Conservation (phyloP, 2,113 vertebrate species). For the Formicarius rufipectus region DNA sequence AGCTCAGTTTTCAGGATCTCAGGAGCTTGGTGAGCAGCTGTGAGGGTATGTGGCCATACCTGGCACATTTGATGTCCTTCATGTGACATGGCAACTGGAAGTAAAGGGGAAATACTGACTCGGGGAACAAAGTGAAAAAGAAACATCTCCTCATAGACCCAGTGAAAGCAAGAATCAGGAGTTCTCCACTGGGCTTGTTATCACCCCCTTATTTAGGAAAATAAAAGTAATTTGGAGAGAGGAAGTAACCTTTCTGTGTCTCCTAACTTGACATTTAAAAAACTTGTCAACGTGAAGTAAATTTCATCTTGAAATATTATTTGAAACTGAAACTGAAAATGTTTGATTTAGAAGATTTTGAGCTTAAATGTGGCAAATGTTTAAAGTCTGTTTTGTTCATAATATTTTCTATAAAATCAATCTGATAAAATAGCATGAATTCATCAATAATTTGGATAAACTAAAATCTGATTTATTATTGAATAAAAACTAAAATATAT, state of each 20-base stretch:
- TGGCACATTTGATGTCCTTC: not conserved
- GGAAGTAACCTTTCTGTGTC: not conserved
- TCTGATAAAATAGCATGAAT: not conserved
- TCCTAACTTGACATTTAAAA: not conserved
- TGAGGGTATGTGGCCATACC: rapidly evolving
- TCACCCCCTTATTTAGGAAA: not conserved
- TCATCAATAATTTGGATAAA: not conserved
- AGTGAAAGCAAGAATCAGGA: not conserved
- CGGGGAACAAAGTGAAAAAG: not conserved
- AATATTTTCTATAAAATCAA: not conserved
- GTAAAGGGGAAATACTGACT: not conserved
- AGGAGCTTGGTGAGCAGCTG: rapidly evolving
- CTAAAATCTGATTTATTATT: not conserved
- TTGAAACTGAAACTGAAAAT: not conserved
- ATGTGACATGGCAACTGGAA: not conserved
- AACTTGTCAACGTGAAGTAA: not conserved
- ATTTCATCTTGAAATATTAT: not conserved
- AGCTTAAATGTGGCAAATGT: not conserved
- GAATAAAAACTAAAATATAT: not conserved
- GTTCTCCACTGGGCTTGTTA: not conserved
- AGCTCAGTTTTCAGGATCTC: not conserved
- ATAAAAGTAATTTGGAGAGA: not conserved
- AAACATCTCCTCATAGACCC: not conserved
- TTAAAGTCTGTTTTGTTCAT: not conserved
- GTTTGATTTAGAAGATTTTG: not conserved